Base-by-base conservation (phyloP, 2,797 vertebrate species). In the Poliocrania exsul region DNA sequence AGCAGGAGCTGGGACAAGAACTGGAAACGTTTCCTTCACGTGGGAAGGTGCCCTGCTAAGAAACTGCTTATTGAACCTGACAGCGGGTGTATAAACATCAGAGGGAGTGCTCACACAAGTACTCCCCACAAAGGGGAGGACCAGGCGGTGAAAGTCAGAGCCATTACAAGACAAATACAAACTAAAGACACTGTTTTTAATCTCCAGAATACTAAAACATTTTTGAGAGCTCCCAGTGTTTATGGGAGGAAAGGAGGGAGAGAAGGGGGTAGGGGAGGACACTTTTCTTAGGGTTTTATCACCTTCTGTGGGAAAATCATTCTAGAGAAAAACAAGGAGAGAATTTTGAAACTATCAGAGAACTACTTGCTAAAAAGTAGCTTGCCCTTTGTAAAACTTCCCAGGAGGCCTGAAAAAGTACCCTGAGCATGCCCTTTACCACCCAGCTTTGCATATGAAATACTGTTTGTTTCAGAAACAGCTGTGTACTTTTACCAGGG, bases 31-130 rank as follows among this genome's bases (percentile, higher is more conserved):
- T 88, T 74, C 57, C 89, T 94, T 92, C 90, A 96, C 2, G 9
- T 91, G 92, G 91, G 91, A 95, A 93, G 95, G 71, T 92, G 90
- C 81, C 88, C 78, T 73, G 73, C 77, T 91, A 80, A 84, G 77
- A 81, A 92, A 74, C 77, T 91, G 73, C 90, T 91, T 77, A 92
- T 73, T 96, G 95, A 96, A 93, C 84, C 77, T 72, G 93, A 89
- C 92, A 96, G 73, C 3, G 2, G 84, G 80, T 3, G 0, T n/a
- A 84, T 44, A 93, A 96, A 96, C 77, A 70, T 91, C 13, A 77
- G 91, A 86, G 85, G 90, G 90, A 96, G 92, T 33, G 60, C 38
- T 92, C 87, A 88, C 78, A 92, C 79, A 42, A 10, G 73, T 54
- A 71, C 83, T 91, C 85, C 82, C 70, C 73, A 77, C 42, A 77